phyloP scores from a whole-genome alignment of 2,113 vertebrate genomes.

The Xiphophorus maculatus region DNA sequence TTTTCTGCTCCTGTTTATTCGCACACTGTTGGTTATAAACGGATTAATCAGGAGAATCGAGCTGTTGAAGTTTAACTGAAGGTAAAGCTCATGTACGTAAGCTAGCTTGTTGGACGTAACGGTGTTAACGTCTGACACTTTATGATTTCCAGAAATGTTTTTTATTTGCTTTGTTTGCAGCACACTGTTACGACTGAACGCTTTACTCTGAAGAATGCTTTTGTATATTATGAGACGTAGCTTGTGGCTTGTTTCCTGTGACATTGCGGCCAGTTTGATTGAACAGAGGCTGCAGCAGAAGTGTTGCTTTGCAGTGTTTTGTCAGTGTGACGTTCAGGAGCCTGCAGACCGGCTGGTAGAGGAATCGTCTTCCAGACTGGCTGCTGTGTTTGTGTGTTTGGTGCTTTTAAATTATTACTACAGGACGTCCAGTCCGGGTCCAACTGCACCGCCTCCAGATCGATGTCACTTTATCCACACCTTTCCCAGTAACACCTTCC shows the following conservation, averaged over 20 bases:
- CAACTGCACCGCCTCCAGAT: background rate
- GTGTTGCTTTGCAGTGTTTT: background rate
- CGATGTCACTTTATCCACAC: too few relatives aligned
- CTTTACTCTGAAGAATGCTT: conserved; percentile 47
- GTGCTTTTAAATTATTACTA: conserved; percentile 1
- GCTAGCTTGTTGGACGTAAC: background rate
- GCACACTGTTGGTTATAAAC: background rate
- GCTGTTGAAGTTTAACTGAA: background rate
- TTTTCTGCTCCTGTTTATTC: background rate
- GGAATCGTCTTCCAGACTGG: background rate
- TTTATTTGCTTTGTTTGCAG: conserved; percentile 41
- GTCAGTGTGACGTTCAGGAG: background rate
- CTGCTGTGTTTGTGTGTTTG: background rate
- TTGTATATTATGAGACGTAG: background rate
- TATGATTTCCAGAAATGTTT: conserved; percentile 7
- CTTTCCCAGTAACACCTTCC: too few relatives aligned
- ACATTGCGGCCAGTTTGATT: conserved; percentile 50
- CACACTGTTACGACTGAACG: conserved; percentile 36
- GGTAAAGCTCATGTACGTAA: background rate
- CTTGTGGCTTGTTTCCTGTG: background rate
- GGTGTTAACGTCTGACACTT: background rate
- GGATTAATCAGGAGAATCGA: background rate
- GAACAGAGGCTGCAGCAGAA: conserved; percentile 50
- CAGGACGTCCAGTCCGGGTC: background rate
- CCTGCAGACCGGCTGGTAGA: background rate